A percentile compares a stretch with the other conserved stretches of the same genome.
Conservation (phyloP, 2,797 vertebrate species). For the Chloroceryle inda region DNA sequence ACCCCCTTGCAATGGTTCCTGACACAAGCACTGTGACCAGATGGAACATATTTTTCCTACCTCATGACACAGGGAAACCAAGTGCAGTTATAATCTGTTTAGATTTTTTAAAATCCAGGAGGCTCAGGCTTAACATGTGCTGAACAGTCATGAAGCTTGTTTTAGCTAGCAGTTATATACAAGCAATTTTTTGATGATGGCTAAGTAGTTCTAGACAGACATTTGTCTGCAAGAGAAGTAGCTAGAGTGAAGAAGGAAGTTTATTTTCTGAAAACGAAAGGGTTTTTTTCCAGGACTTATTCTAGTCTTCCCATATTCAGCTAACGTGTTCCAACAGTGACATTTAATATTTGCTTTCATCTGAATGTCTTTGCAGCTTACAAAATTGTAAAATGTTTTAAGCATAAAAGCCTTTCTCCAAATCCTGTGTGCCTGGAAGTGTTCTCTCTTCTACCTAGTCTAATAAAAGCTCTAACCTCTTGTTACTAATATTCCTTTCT, state of each 20-base stretch:
- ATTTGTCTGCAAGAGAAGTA: neutral
- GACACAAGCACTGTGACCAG: neutral
- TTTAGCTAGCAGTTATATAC: neutral
- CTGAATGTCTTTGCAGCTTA: neutral
- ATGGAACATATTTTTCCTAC: neutral
- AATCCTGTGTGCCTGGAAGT: neutral
- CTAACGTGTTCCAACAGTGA: neutral
- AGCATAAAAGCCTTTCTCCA: neutral
- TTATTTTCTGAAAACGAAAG: neutral
- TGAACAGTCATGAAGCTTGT: neutral
- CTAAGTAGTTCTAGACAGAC: neutral
- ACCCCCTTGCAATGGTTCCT: neutral
- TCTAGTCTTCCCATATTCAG: neutral
- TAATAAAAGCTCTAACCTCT: neutral
- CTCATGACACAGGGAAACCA: neutral
- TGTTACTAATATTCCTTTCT: neutral
- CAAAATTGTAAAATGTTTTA: neutral
- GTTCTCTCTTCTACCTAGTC: rapidly evolving
- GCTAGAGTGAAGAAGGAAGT: neutral
- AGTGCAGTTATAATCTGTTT: neutral
- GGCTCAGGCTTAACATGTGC: neutral
- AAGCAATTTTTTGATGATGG: neutral
- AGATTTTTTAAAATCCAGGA: neutral
- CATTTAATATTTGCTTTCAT: neutral
- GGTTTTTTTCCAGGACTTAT: neutral